Evolutionary conservation across 2,113 vertebrate species (phyloP), one percentile per base, ranked within the genome.

Genomic region (Gyps fulvus): DNA sequence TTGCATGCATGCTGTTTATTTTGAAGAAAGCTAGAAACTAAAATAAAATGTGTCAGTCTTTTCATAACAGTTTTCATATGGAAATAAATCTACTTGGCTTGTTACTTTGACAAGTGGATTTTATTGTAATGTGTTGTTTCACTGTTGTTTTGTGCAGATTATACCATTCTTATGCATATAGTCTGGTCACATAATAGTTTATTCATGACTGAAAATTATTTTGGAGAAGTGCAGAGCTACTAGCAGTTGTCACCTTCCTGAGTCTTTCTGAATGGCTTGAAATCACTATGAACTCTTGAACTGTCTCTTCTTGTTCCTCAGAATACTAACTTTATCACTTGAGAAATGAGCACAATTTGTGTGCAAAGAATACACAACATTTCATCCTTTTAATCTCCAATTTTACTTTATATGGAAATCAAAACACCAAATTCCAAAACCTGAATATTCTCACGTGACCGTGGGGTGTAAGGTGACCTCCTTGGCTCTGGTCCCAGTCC

Each of bases 401-500:
- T 96, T 93, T 95, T 70, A 34, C 71, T 94, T 92, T 72, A 59
- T 80, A 34, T 83, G 91, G 92, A 70, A 95, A 84, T 77, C 36
- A 63, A 90, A 89, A 94, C 38, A 66, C 10, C 6, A 26, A n/a
- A 87, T 89, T 93, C 74, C 90, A 50, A 67, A 80, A 82, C 70
- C 50, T 3, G 22, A 67, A 43, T 54, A 7, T 57, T 94, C 95
- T 67, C 95, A 86, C 16, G 65, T 89, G 94, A 92, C 45, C 0
- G 1, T 2, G 16, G 93, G 76, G 67, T 95, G 83, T 94, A 97
- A 96, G 86, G 95, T 95, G 97, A 97, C 74, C 93, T 93, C 70
- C 88, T 86, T 97, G 94, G 96, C 91, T 74, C 86, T 73, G 73
- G 4, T 91, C 97, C 94, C 89, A 93, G 63, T 3, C 90, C 91